Evolutionary conservation across 1,140 invertebrate genomes (phyloP).

Genomic region (Elymnias hypermnestra): DNA sequence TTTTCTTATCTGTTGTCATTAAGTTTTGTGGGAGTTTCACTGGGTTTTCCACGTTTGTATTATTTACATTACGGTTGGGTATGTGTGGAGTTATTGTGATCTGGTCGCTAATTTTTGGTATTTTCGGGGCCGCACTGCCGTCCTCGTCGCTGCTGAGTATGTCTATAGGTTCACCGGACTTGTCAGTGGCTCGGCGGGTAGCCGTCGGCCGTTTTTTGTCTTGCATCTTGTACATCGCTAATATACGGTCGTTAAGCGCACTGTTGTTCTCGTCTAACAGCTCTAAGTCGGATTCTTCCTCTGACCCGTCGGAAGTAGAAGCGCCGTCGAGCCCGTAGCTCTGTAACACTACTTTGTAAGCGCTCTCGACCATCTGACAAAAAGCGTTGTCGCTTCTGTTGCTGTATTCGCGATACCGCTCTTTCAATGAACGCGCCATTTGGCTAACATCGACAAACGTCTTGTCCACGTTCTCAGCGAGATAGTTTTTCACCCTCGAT

Average conservation of each 20-base stretch:
- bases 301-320: slow-evolving; percentile 76
- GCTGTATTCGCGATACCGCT: slow-evolving; percentile 82
- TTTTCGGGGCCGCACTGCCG: slow-evolving; percentile 60
- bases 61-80: slow-evolving; percentile 47
- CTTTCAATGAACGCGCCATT: slow-evolving; percentile 84
- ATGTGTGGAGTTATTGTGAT: slow-evolving; percentile 70
- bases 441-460: slow-evolving; percentile 84
- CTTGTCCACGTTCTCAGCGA: slow-evolving; percentile 83
- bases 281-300: slow-evolving; percentile 77
- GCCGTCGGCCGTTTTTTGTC: slow-evolving; percentile 56
- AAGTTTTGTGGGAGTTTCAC: slow-evolving; percentile 39
- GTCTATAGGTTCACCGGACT: slow-evolving; percentile 76
- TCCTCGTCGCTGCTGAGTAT: slow-evolving; percentile 78
- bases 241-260: slow-evolving; percentile 63
- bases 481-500: slow-evolving; percentile 78
- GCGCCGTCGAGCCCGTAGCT: slow-evolving; percentile 77
- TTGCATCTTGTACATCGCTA: slow-evolving; percentile 73
- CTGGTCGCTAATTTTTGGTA: slow-evolving; percentile 70
- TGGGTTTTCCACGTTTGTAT: slow-evolving; percentile 33
- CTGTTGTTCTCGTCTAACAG: slow-evolving; percentile 73
- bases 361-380: slow-evolving; percentile 78
- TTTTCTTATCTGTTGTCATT: slow-evolving; percentile 46
- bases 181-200: slow-evolving; percentile 48
- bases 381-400: slow-evolving; percentile 82
- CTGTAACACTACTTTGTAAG: slow-evolving; percentile 76